These are phyloP conservation scores for Catocala sponsa DNA, from an alignment of 2,888 invertebrate species.

Conservation along the genomic window DNA sequence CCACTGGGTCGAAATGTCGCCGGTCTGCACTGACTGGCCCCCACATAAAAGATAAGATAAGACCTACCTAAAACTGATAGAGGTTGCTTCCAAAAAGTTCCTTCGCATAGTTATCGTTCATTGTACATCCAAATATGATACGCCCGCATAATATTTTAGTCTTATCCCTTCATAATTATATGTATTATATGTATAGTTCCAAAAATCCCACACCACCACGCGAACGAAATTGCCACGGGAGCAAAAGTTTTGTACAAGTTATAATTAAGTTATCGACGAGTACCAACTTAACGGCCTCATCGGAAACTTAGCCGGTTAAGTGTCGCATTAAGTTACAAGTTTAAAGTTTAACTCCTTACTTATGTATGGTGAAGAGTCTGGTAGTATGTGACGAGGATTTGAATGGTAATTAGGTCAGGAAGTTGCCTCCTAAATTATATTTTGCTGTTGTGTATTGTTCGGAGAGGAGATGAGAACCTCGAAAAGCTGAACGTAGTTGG, in stretches of 20 bases:
- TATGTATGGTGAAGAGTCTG: slow-evolving; percentile 4
- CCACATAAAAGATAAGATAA: too few relatives aligned
- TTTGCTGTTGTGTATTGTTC: too few relatives aligned
- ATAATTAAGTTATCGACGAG: slow-evolving; percentile 48
- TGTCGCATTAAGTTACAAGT: slow-evolving; percentile 32
- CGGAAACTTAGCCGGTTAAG: slow-evolving; percentile 33
- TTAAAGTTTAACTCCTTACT: slow-evolving; percentile 27
- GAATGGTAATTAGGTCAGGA: slow-evolving; percentile 3
- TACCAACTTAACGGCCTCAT: slow-evolving; percentile 33
- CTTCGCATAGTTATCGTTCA: too few relatives aligned
- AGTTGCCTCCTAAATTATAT: too few relatives aligned
- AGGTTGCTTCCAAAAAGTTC: too few relatives aligned
- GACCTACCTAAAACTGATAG: too few relatives aligned
- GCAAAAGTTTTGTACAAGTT: slow-evolving; percentile 38
- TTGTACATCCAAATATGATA: too few relatives aligned
- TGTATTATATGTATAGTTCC: not conserved
- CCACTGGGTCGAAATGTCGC: too few relatives aligned
- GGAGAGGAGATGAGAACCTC: too few relatives aligned
- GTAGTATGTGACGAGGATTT: slow-evolving; percentile 10
- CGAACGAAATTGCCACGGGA: slow-evolving; percentile 25
- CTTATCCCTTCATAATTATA: not conserved
- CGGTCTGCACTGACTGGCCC: too few relatives aligned
- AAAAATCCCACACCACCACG: slow-evolving; percentile 14
- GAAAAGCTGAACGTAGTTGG: too few relatives aligned
- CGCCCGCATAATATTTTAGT: too few relatives aligned